Base-by-base conservation (phyloP, 2,797 vertebrate species). In the Lagodon rhomboides region DNA sequence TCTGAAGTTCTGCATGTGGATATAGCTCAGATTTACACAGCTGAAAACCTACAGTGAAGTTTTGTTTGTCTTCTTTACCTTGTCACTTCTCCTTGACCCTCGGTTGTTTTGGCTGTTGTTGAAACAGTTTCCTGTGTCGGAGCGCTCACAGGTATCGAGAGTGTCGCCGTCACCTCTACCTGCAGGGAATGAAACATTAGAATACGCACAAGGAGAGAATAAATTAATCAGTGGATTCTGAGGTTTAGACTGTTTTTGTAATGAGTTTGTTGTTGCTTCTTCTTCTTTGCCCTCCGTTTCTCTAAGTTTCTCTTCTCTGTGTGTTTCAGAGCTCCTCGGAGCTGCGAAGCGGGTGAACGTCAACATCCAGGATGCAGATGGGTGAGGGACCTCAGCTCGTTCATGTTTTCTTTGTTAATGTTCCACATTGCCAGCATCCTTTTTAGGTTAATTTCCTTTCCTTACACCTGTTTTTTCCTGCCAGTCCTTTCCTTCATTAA, bases 311-410 rank as follows among this genome's bases (percentile, higher is more conserved):
- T 58, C 63, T 13, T 43, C 12, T 54, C 15, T 79, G 27, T 70
- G 8, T 80, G 47, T 85, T 86, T 68, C 93, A 99, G 98, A 99
- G 94, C 97, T 99, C 82, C 95, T 99, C 0, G 98, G 98, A 76
- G 97, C 98, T 0, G 95, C 97, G 47, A 99, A 99, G 94, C 96
- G 94, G 88, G 97, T 99, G 90, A 99, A 99, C 9, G 97, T 99
- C 81, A 99, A 99, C 94, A 99, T 99, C 94, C 98, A 99, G 90
- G 98, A 99, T 92, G 95, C 97, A 0, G 98, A 99, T 0, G 98
- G 98, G 98, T 99, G 90, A 97, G 98, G 4, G 12, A 56, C 92
- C 16, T 56, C 18, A 43, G n/a, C 10, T 23, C 3, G 15, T 30
- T 55, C 16, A 60, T 12, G 15, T 23, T 46, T 10, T 67, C 55